These are phyloP conservation scores for Drosophila ohnishii DNA, from an alignment of 1,140 invertebrate species.

Conservation along the genomic window DNA sequence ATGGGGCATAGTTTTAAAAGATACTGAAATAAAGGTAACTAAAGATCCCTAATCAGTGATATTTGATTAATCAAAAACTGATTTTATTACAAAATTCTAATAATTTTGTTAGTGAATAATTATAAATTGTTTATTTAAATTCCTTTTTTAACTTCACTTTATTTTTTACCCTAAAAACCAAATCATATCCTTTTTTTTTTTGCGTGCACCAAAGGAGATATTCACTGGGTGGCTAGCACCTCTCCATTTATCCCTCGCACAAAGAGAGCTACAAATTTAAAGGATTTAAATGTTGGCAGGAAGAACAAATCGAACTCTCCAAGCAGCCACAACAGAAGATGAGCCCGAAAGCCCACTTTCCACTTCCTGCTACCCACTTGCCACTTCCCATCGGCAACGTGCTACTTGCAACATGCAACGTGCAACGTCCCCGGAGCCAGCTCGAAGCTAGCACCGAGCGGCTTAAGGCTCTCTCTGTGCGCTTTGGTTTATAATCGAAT, in stretches of 20 bases:
- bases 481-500: conserved; percentile 66
- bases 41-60: background rate
- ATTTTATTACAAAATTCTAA: no score
- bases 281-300: conserved; percentile 76
- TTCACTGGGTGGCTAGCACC: conserved; percentile 21
- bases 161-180: no score
- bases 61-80: no score
- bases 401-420: conserved; percentile 40
- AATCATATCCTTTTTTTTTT: background rate
- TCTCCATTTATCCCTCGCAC: conserved; percentile 39
- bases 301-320: conserved; percentile 55
- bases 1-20: background rate
- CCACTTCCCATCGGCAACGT: conserved; percentile 47
- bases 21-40: background rate
- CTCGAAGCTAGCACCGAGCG: conserved; percentile 69
- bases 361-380: conserved; percentile 12
- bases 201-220: conserved; percentile 5
- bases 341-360: conserved; percentile 21
- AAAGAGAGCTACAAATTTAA: conserved; percentile 69
- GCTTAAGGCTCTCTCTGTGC: conserved; percentile 71
- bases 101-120: no score
- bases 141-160: no score
- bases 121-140: no score
- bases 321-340: conserved; percentile 25
- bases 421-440: conserved; percentile 64